phyloP scores from a whole-genome alignment of 2,113 vertebrate genomes.

The Emydura subglobosa region DNA sequence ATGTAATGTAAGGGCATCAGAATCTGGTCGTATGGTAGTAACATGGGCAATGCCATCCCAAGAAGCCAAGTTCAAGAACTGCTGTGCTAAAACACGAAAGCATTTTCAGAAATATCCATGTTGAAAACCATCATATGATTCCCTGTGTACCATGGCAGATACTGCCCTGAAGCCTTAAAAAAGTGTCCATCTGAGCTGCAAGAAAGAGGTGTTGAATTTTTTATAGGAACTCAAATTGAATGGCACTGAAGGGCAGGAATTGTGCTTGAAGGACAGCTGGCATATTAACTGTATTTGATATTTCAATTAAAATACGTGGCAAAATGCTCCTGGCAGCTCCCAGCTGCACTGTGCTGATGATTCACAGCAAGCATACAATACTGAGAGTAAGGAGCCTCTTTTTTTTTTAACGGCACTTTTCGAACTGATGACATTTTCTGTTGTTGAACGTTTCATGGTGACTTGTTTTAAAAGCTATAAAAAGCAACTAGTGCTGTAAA shows the following conservation, averaged over 20 bases:
- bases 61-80: rapidly evolving
- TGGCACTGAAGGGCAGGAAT: background rate
- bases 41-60: background rate
- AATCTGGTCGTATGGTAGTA: background rate
- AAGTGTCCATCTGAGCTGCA: background rate
- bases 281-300: background rate
- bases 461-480: slow-evolving; percentile 13
- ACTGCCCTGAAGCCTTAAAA: background rate
- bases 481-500: slow-evolving; percentile 12
- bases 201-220: background rate
- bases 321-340: background rate
- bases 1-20: background rate
- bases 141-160: background rate
- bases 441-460: slow-evolving; percentile 27
- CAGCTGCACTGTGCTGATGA: background rate
- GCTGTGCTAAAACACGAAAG: background rate
- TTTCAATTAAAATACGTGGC: background rate
- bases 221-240: background rate
- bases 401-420: background rate
- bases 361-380: background rate
- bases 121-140: background rate
- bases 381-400: background rate
- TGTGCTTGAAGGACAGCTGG: background rate
- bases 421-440: background rate
- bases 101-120: background rate